These are phyloP conservation scores for Phlogophora meticulosa DNA, from an alignment of 2,888 invertebrate genomes.

Conservation along the genomic window DNA sequence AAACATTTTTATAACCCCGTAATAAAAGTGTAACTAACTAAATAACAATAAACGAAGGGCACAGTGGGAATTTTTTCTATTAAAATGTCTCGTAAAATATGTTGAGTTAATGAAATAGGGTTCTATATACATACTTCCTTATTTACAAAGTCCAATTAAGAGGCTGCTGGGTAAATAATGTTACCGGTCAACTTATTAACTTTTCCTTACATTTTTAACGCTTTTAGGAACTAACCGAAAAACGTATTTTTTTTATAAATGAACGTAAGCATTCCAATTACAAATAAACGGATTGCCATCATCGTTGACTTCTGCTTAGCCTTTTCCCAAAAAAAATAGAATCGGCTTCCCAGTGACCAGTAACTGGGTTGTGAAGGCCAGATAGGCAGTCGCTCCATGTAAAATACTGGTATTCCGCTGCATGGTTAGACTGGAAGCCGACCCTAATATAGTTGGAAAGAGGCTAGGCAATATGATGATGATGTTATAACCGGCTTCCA, in stretches of 20 bases:
- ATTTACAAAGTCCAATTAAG: conserved; percentile 24
- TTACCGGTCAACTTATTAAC: background rate
- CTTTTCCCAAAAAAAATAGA: too few species aligned
- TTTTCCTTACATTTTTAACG: background rate
- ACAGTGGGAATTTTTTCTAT: conserved; percentile 50
- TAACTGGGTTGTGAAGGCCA: too few species aligned
- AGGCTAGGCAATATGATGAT: too few species aligned
- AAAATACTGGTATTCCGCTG: too few species aligned
- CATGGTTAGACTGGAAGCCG: too few species aligned
- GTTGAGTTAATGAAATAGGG: conserved; percentile 9
- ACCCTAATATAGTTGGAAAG: too few species aligned
- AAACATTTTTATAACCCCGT: conserved; percentile 60
- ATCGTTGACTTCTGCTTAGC: too few species aligned
- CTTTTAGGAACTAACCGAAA: background rate
- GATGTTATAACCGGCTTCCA: too few species aligned
- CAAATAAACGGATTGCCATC: background rate
- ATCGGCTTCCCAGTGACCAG: too few species aligned
- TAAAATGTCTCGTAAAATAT: conserved; percentile 55
- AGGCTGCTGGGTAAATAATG: background rate
- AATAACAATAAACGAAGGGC: conserved; percentile 57
- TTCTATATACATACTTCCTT: conserved; percentile 14
- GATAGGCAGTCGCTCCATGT: too few species aligned
- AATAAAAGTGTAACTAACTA: conserved; percentile 61
- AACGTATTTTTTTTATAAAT: too few species aligned
- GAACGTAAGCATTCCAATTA: background rate